Evolutionary conservation across 1,140 invertebrate species (phyloP), one percentile per base, ranked within the genome.

Genomic region (Drosophila rhopaloa): DNA sequence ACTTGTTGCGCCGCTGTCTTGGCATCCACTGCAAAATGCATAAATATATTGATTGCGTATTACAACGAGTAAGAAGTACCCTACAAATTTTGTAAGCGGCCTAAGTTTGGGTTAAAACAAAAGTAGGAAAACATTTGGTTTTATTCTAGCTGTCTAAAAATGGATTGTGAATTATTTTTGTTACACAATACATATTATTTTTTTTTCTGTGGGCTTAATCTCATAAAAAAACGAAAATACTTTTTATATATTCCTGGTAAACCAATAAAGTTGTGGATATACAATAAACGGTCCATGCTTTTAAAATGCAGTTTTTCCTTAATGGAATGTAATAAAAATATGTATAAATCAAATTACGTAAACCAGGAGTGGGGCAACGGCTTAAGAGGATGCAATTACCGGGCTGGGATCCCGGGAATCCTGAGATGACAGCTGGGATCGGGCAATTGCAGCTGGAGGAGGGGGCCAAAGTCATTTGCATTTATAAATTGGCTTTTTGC

Each of bases 401-500:
- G 43, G 27, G 7, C 19, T 54, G 76, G 73, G 81, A 81, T 78
- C 76, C 43, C 24, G 16, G 10, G 58, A 29, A 55, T 35, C 43
- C 41, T 29, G 13, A 35, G 8, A 32, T 65, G 66, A 48, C 53
- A 61, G 67, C 43, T 63, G 50, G 68, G 68, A 79, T 56, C 11
- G 8, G 19, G 63, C 44, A 51, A 54, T 32, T 55, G 62, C 57
- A 54, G 29, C 40, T 38, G 35, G 32, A 7, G 24, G 35, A 53
- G 57, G 61, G 74, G 76, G 71, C 82, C 81, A 84, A 89, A 90
- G 74, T 81, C 78, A 90, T 89, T 89, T 89, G 84, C 84, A 89
- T 89, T 90, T 90, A 85, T 89, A 89, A 89, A 89, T 89, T 89
- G 84, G 84, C 85, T 90, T 85, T 89, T 89, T 84, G 85, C 84